Evolutionary conservation across 2,888 invertebrate genomes (phyloP), one percentile per base, ranked within the genome.

Genomic region (Agonopterix heracliana): DNA sequence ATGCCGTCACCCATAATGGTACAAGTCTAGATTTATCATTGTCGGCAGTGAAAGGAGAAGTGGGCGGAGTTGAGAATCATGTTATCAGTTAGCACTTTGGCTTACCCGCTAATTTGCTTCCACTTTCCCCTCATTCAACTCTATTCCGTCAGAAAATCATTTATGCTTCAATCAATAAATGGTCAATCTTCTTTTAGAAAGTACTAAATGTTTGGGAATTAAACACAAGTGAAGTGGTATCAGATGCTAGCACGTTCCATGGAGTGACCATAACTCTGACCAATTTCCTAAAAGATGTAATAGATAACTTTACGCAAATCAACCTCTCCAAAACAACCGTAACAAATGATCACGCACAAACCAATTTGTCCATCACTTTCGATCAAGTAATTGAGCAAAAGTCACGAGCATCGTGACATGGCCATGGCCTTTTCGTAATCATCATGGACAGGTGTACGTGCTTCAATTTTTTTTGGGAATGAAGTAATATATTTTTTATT

Each of bases 301-400:
- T 5, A 26, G 26, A 26, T 13, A 11, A 41, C 12, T 12, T 41
- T 41, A 13, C 41, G 41, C 12, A 41, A 41, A 9, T 13, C 9
- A 12, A 41, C 41, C 13, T 41, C 13, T 41, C 8, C 4, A 26
- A 9, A 66, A 66, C 42, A 34, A 14, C 38, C 9, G 10, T 35
- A 14, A 57, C 45, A 54, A 51, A 48, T 48, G 56, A 57, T 65
- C 63, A 60, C 59, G 63, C 50, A 56, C 48, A 55, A 38, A 34
- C 48, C 57, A 59, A 68, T 70, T 71, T 60, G 58, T 57, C 59
- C 61, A 53, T 70, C 68, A 71, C 61, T 68, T 70, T 67, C 59
- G 54, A 58, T 57, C 46, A 45, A 48, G 49, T 54, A 57, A 57
- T 54, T 58, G 61, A 54, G 49, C 61, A 46, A 56, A 53, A 59